Conservation (phyloP, 2,888 invertebrate species). For the Galerucella pusilla region DNA sequence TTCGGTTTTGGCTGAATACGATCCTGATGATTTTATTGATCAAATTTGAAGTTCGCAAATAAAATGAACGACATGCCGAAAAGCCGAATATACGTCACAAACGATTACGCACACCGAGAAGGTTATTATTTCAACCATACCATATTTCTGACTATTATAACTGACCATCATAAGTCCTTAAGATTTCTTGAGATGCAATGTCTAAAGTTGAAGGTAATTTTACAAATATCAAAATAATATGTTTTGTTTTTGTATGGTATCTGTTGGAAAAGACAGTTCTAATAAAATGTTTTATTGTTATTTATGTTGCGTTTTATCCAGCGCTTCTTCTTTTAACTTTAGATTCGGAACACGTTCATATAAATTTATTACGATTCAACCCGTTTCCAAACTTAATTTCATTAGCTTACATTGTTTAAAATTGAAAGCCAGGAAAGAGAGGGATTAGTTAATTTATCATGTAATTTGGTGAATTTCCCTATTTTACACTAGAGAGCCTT, state of each 20-base stretch:
- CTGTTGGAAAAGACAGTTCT: conserved; percentile 23
- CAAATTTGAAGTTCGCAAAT: no score
- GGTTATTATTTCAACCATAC: no score
- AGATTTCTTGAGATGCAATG: background rate
- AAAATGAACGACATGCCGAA: no score
- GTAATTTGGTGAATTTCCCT: conserved; percentile 61
- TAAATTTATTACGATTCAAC: conserved; percentile 65
- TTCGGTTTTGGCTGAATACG: no score
- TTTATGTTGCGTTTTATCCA: conserved; percentile 54
- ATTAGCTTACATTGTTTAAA: conserved; percentile 66
- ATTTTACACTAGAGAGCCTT: conserved; percentile 58
- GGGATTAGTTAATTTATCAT: conserved; percentile 65
- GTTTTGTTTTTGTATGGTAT: conserved; percentile 13
- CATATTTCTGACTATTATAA: no score
- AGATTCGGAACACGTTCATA: conserved; percentile 60
- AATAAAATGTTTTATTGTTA: conserved; percentile 43
- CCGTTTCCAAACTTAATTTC: conserved; percentile 66
- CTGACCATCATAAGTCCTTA: no score
- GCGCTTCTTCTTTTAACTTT: conserved; percentile 56
- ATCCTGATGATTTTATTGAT: no score
- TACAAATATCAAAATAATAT: background rate
- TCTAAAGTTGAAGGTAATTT: background rate
- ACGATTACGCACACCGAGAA: no score
- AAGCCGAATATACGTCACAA: no score
- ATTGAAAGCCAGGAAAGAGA: conserved; percentile 62